Conservation (phyloP, 2,113 vertebrate genomes). For the Saimiri boliviensis region DNA sequence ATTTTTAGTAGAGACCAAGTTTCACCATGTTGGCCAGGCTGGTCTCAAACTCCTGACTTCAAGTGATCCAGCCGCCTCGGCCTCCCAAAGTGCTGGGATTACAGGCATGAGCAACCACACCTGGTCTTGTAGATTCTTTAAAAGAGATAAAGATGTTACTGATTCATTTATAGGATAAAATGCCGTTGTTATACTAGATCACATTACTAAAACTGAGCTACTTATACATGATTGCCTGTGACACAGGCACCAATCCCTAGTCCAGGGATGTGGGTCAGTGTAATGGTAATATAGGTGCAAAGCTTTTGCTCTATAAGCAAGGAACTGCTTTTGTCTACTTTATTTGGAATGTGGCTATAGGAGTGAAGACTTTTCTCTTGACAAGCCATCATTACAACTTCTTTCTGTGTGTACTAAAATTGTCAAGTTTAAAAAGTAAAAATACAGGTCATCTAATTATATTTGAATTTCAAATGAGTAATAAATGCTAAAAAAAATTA, state of each 20-base stretch:
- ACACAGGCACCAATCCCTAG: not conserved
- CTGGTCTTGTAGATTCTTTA: not conserved
- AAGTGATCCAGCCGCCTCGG: no score
- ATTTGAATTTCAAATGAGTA: not conserved
- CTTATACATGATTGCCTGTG: not conserved
- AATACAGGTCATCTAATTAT: not conserved
- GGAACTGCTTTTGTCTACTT: not conserved
- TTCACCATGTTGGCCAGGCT: no score
- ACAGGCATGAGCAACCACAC: no score
- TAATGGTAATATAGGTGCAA: not conserved
- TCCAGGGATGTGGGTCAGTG: not conserved
- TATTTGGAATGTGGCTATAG: not conserved
- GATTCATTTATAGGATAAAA: not conserved
- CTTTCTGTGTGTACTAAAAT: not conserved
- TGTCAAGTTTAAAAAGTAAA: not conserved
- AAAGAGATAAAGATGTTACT: not conserved
- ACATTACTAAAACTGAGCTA: not conserved
- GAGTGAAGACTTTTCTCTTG: not conserved
- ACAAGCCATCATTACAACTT: not conserved
- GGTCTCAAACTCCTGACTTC: no score
- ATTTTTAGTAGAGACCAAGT: no score
- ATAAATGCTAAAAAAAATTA: no score
- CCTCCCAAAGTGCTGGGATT: no score
- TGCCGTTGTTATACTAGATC: not conserved
- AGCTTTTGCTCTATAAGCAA: not conserved